Base-by-base conservation (phyloP, 2,888 invertebrate genomes). In the Rhingia rostrata region DNA sequence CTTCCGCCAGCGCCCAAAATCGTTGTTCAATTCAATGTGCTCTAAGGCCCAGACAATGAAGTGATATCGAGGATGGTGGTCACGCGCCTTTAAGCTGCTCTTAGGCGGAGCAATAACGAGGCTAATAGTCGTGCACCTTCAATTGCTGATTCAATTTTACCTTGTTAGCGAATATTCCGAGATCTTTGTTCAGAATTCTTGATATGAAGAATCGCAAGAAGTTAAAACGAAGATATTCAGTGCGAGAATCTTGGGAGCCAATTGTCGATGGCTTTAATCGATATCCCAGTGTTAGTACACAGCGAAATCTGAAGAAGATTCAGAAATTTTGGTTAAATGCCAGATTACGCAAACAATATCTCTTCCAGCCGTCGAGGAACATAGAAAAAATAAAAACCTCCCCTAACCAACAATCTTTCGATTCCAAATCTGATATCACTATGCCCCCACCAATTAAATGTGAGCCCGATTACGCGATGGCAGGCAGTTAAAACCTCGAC, bases 281-380 rank as follows among this genome's bases (percentile, higher is more conserved):
- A 14, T 89, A 91, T 86, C 89, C 90, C n/a, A 87, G 88, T 41
- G 89, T 90, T 7, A 88, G 88, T 43, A 90, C 89, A 9, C 87
- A 89, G 86, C 88, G 91, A 6, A 91, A 91, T 86, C 86, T 91
- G 3, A 91, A 91, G 86, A 91, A 91, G 87, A 90, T 91, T 41
- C 91, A 91, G 82, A 91, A 91, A 86, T 91, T 91, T 81, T 91
- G 91, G 91, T 87, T 91, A 35, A 91, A 91, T 87, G 89, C 91
- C 47, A 91, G 91, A 61, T 87, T 91, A n/a, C 90, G 91, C 67
- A 91, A 91, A 77, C 91, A 91, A 74, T 91, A 91, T 86, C 91
- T 90, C 0, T 89, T 88, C 54, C 88, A 89, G 22, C n/a, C 45
- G 4, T 30, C 87, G 12, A 87, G 82, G 35, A 7, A 58, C 49